Conservation (phyloP, 2,888 invertebrate species). For the Prosapia bicincta region DNA sequence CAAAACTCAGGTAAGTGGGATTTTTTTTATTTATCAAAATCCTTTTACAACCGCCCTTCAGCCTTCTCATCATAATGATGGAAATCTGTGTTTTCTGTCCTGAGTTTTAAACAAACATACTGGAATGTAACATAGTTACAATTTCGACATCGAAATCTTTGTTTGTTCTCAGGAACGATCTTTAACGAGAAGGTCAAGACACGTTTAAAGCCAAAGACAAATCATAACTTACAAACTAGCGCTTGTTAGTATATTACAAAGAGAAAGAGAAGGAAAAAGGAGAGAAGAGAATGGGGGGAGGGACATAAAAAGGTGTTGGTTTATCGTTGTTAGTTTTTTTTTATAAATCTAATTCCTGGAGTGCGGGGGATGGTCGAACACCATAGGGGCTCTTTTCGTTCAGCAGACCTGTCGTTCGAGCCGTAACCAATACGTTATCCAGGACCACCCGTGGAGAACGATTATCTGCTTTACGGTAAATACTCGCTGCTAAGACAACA, state of each 20-base stretch:
- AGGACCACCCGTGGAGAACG: slow-evolving; percentile 30
- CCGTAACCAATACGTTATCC: slow-evolving; percentile 28
- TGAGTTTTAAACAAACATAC: too few species aligned
- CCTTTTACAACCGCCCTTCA: too few species aligned
- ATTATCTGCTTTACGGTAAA: slow-evolving; percentile 30
- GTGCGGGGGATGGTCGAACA: slow-evolving; percentile 16
- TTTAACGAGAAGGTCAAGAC: too few species aligned
- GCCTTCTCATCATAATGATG: too few species aligned
- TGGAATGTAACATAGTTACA: too few species aligned
- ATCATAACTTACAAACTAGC: background rate
- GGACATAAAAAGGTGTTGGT: slow-evolving; percentile 26
- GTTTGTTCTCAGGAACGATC: too few species aligned
- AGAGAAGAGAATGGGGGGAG: background rate
- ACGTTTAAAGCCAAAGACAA: too few species aligned
- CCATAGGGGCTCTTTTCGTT: slow-evolving; percentile 33
- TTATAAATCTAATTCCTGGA: slow-evolving; percentile 22
- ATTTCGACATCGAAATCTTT: too few species aligned
- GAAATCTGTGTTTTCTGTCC: too few species aligned
- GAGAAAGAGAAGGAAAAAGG: background rate
- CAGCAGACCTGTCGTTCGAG: slow-evolving; percentile 26
- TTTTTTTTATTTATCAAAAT: too few species aligned
- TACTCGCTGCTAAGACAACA: slow-evolving; percentile 14
- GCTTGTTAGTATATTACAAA: background rate
- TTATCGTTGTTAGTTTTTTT: slow-evolving; percentile 26
- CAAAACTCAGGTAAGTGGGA: too few species aligned